Evolutionary conservation across 2,113 vertebrate genomes (phyloP).

Genomic region (Petrocephalus zakoni): DNA sequence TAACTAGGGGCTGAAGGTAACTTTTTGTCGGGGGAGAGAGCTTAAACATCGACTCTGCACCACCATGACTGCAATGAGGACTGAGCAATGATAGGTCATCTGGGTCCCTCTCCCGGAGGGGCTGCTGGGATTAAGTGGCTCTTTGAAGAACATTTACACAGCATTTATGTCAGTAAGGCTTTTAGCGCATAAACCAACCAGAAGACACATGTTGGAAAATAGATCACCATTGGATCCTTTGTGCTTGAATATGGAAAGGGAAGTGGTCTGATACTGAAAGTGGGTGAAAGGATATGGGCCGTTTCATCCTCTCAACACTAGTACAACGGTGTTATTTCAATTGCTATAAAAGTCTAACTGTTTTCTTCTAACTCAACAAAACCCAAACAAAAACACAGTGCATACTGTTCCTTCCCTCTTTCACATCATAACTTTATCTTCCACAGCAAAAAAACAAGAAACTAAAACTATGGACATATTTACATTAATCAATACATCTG

Average conservation of each 20-base stretch:
- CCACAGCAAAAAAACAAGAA: background rate
- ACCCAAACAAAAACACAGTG: background rate
- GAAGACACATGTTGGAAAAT: background rate
- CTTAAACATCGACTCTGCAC: background rate
- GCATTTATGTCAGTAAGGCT: background rate
- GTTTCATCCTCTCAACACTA: background rate
- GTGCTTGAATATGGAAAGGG: background rate
- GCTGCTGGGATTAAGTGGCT: background rate
- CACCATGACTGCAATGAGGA: background rate
- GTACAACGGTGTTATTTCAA: background rate
- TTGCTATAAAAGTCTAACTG: background rate
- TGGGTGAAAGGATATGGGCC: background rate
- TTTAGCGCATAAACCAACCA: background rate
- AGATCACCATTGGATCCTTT: background rate
- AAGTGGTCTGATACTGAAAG: background rate
- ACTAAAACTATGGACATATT: background rate
- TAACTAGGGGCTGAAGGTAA: slow-evolving; percentile 3
- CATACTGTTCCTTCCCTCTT: background rate
- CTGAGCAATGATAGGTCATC: background rate
- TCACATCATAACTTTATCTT: background rate
- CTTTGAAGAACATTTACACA: background rate
- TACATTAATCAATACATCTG: background rate
- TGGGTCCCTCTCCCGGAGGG: background rate
- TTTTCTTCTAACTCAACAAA: background rate
- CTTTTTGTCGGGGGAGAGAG: background rate